These are phyloP conservation scores for Lithophane leautieri DNA, from an alignment of 2,888 invertebrate species.

Conservation along the genomic window DNA sequence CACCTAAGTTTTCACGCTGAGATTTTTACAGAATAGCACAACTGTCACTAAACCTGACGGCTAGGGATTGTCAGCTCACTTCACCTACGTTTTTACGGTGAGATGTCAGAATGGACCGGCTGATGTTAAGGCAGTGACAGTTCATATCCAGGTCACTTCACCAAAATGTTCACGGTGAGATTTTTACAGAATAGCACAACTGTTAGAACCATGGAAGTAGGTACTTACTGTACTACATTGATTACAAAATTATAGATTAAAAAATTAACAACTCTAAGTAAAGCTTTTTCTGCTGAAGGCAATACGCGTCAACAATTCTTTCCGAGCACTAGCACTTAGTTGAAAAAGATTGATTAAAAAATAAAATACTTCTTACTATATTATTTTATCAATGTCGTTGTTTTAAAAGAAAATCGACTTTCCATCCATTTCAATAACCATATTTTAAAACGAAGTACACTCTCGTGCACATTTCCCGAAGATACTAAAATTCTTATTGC, in stretches of 20 bases:
- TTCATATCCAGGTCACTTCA: no score
- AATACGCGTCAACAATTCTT: background rate
- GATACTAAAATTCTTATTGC: constrained; percentile 56
- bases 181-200: no score
- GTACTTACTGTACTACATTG: no score
- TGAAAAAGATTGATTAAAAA: background rate
- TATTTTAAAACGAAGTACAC: constrained; percentile 39
- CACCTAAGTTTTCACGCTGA: no score
- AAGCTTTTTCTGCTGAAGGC: background rate
- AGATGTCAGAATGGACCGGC: no score
- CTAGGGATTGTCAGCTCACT: no score
- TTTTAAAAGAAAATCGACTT: constrained; percentile 31
- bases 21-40: no score
- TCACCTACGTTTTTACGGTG: no score
- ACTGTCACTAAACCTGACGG: no score
- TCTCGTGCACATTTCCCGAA: constrained; percentile 27
- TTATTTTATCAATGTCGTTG: background rate
- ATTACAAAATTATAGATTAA: background rate
- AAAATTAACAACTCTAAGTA: background rate
- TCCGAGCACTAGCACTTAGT: background rate
- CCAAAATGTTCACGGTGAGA: no score
- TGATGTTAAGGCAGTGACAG: no score
- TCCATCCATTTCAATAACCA: constrained; percentile 9
- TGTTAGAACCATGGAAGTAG: background rate
- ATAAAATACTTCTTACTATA: background rate